Evolutionary conservation across 2,888 invertebrate genomes (phyloP).

Genomic region (Temnothorax ravouxi): DNA sequence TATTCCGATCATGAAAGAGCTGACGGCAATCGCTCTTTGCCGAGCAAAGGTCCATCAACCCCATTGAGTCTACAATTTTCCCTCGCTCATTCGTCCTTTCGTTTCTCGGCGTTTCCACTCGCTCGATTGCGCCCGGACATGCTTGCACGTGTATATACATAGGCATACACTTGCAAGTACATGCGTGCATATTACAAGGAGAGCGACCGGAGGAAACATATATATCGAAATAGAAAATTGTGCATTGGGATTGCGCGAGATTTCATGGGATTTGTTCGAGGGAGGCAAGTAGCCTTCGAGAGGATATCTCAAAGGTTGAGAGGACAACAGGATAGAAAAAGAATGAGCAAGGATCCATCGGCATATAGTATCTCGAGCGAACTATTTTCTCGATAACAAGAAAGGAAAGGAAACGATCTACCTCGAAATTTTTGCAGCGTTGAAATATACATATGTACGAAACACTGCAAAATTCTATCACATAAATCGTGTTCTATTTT

Average conservation of each 20-base stretch:
- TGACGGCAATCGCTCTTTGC: conserved; percentile 25
- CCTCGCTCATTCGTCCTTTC: conserved; percentile 45
- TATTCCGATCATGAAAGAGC: conserved; percentile 24
- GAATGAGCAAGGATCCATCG: conserved; percentile 14
- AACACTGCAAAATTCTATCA: background rate
- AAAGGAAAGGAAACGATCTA: conserved; percentile 31
- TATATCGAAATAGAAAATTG: conserved; percentile 76
- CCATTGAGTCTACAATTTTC: conserved; percentile 51
- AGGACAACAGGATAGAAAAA: conserved; percentile 31
- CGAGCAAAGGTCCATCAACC: conserved; percentile 41
- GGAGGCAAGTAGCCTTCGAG: conserved; percentile 40
- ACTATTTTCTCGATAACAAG: conserved; percentile 54
- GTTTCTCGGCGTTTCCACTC: conserved; percentile 27
- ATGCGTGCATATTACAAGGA: conserved; percentile 27
- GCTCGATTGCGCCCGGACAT: conserved; percentile 53
- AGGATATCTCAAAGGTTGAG: conserved; percentile 17
- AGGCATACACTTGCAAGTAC: background rate
- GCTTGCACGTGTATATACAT: conserved; percentile 43
- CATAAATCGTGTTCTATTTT: background rate
- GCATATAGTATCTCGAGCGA: background rate
- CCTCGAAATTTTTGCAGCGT: background rate
- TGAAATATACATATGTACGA: background rate
- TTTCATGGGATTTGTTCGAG: conserved; percentile 59
- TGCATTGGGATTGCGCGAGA: conserved; percentile 62
- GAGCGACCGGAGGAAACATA: conserved; percentile 49